These are phyloP conservation scores for Hyla sarda DNA, from an alignment of 2,113 vertebrate species.

Conservation along the genomic window DNA sequence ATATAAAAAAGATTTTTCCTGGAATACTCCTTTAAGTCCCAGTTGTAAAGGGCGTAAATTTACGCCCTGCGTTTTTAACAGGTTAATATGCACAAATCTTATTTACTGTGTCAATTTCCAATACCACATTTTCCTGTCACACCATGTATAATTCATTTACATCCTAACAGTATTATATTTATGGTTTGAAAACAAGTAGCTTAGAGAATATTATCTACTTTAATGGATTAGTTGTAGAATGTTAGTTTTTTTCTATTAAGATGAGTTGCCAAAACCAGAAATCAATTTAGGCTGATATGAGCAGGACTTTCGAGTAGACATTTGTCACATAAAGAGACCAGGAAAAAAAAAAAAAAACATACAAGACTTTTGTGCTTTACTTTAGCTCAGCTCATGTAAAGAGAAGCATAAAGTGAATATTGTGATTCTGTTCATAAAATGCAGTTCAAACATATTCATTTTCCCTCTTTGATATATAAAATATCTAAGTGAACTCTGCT, in stretches of 20 bases:
- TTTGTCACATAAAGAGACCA: neutral
- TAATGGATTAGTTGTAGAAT: neutral
- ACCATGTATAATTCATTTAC: neutral
- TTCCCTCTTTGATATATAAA: conserved; percentile 1
- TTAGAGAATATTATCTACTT: neutral
- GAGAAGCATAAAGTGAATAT: neutral
- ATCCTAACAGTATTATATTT: neutral
- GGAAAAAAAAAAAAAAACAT: neutral
- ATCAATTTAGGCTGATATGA: neutral
- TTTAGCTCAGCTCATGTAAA: neutral
- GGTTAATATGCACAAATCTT: too few species aligned
- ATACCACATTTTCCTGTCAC: neutral
- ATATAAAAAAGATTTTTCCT: too few species aligned
- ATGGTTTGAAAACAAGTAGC: neutral
- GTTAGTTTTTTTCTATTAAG: neutral
- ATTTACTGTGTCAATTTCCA: too few species aligned
- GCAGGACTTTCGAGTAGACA: neutral
- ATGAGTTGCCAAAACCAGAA: neutral
- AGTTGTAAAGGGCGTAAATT: too few species aligned
- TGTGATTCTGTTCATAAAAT: neutral
- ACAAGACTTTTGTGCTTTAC: neutral
- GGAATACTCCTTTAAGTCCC: too few species aligned
- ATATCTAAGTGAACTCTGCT: neutral
- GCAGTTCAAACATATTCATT: neutral
- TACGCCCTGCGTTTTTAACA: too few species aligned